These are phyloP conservation scores for Lichenostomus cassidix DNA, from an alignment of 2,113 vertebrate genomes.

Conservation along the genomic window DNA sequence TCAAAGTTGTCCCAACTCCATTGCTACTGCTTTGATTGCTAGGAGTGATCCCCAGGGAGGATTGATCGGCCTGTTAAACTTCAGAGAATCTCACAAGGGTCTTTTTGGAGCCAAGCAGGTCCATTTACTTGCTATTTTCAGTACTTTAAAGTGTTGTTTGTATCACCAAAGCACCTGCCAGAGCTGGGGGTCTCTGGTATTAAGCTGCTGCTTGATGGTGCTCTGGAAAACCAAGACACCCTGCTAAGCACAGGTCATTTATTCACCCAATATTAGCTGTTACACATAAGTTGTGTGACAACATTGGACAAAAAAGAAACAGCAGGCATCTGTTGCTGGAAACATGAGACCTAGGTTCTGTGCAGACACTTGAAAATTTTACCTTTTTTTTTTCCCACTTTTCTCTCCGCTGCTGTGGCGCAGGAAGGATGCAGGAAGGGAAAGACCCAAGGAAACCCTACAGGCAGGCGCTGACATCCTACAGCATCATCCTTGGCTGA, in stretches of 20 bases:
- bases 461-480: slow-evolving; percentile 34
- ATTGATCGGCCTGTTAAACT: not conserved
- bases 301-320: not conserved
- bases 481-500: slow-evolving; percentile 50
- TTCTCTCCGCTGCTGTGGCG: not conserved
- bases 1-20: not conserved
- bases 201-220: not conserved
- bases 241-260: not conserved
- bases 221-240: not conserved
- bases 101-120: not conserved
- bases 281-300: not conserved
- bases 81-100: not conserved
- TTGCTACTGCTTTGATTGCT: not conserved
- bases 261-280: not conserved
- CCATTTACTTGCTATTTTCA: not conserved
- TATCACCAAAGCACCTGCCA: not conserved
- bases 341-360: not conserved
- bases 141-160: not conserved
- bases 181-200: not conserved
- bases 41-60: rapidly evolving
- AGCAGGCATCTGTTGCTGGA: not conserved
- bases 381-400: not conserved
- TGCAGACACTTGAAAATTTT: not conserved
- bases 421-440: slow-evolving; percentile 56
- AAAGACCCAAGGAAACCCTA: slow-evolving; percentile 42